These are phyloP conservation scores for Guaruba guarouba DNA, from an alignment of 2,113 vertebrate species.

Conservation along the genomic window DNA sequence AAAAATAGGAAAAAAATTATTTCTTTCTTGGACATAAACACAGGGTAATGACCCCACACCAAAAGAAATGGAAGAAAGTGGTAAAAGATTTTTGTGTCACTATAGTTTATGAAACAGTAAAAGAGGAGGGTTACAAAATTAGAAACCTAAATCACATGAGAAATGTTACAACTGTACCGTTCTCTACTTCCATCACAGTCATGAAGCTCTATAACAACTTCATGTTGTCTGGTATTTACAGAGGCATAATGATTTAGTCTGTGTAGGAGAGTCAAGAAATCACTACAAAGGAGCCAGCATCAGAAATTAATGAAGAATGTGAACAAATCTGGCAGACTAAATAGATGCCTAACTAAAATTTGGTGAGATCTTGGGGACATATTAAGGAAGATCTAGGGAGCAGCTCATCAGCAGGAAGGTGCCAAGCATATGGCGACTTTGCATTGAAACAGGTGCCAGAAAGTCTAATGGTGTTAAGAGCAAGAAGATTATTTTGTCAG, in stretches of 20 bases:
- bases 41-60: neutral
- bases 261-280: neutral
- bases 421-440: neutral
- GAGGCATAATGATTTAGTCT: neutral
- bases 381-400: neutral
- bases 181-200: neutral
- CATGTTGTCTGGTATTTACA: neutral
- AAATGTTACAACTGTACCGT: neutral
- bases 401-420: neutral
- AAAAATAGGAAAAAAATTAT: neutral
- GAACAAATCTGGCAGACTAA: conserved; percentile 12
- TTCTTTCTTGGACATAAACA: neutral
- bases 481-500: neutral
- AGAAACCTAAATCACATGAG: neutral
- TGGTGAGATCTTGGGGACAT: neutral
- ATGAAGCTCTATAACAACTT: neutral
- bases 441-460: neutral
- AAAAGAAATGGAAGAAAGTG: neutral
- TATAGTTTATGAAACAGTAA: neutral
- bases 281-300: neutral
- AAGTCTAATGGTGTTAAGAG: neutral
- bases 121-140: neutral
- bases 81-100: neutral
- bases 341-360: conserved; percentile 25
- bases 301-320: conserved; percentile 28